Evolutionary conservation across 2,888 invertebrate species (phyloP).

Genomic region (Catocala fraxini): DNA sequence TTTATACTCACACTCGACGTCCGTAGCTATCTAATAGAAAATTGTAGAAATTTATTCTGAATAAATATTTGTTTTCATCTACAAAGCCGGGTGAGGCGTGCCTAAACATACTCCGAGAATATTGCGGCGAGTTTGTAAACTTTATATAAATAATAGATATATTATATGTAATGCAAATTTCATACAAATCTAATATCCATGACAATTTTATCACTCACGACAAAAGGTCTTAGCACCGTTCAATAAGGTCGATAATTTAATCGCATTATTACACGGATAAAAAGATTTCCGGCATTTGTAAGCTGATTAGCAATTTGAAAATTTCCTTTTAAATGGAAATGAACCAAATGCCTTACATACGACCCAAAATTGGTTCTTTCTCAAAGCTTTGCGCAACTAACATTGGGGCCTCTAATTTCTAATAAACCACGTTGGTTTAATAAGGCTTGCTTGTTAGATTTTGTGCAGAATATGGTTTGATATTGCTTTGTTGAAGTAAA

Average conservation of each 20-base stretch:
- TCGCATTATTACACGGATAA: constrained; percentile 5
- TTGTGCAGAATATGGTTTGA: constrained; percentile 9
- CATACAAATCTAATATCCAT: constrained; percentile 23
- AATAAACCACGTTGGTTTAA: constrained; percentile 8
- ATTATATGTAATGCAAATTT: constrained; percentile 24
- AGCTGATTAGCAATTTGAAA: constrained; percentile 18
- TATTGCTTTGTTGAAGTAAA: background rate
- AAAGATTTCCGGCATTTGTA: constrained; percentile 1
- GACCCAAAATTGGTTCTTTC: constrained; percentile 11
- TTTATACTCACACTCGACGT: constrained; percentile 28
- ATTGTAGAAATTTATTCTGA: constrained; percentile 42
- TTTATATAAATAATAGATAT: constrained; percentile 33
- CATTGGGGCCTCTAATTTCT: constrained; percentile 18
- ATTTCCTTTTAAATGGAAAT: constrained; percentile 12
- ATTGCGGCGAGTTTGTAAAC: constrained; percentile 37
- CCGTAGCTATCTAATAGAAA: constrained; percentile 21
- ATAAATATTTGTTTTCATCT: constrained; percentile 51
- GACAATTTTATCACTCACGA: constrained; percentile 19
- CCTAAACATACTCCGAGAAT: constrained; percentile 42
- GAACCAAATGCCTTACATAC: constrained; percentile 11
- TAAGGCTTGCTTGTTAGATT: background rate
- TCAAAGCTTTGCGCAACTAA: constrained; percentile 12
- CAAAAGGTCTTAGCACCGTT: constrained; percentile 10
- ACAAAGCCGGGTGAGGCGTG: constrained; percentile 49
- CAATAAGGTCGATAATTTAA: constrained; percentile 8